Evolutionary conservation across 2,113 vertebrate genomes (phyloP).

Genomic region (Carassius auratus): DNA sequence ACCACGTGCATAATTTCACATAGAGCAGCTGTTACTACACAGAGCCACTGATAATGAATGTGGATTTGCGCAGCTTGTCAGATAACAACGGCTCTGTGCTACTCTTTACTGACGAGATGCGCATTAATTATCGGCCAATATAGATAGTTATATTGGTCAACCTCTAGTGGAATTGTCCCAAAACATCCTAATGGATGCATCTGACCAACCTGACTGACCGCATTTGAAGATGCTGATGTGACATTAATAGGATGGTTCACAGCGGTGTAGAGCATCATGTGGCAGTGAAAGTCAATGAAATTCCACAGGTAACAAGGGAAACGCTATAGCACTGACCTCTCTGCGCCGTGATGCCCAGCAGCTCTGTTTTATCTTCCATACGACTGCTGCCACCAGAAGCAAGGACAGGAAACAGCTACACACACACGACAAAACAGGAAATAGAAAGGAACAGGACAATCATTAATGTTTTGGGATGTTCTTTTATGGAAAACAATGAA

Average conservation of each 20-base stretch:
- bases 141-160: no score
- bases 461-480: background rate
- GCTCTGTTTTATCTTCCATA: conserved; percentile 93
- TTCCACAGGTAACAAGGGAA: background rate
- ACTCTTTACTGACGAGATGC: no score
- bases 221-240: background rate
- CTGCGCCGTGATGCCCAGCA: conserved; percentile 88
- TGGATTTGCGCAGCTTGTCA: no score
- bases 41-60: no score
- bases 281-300: background rate
- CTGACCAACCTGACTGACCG: background rate
- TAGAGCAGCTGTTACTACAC: no score
- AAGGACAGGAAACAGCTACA: conserved; percentile 88
- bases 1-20: no score
- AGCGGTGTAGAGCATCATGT: background rate
- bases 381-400: conserved; percentile 88
- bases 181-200: background rate
- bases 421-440: conserved; percentile 6
- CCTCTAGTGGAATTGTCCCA: background rate
- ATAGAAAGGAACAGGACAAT: background rate
- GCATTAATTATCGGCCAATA: no score
- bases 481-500: background rate
- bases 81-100: no score
- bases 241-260: background rate
- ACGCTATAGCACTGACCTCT: conserved; percentile 77